These are phyloP conservation scores for Illadopsis cleaveri DNA, from an alignment of 2,113 vertebrate genomes.

Conservation along the genomic window DNA sequence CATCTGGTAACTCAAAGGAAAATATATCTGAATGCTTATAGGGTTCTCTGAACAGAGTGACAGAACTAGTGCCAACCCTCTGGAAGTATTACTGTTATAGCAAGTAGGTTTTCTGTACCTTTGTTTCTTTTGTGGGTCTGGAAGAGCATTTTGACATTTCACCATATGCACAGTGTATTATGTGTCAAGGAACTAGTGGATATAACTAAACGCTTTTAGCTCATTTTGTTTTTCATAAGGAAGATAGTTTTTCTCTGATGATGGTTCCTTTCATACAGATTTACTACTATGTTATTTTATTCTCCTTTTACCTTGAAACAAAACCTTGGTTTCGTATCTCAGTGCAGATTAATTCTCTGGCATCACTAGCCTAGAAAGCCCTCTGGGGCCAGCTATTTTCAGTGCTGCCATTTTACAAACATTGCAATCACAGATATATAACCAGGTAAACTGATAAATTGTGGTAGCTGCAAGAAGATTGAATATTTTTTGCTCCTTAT, in stretches of 20 bases:
- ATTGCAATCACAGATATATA: neutral
- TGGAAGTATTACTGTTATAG: constrained; percentile 58
- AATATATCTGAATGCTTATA: constrained; percentile 66
- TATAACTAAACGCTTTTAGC: neutral
- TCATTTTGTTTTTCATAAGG: neutral
- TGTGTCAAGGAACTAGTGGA: neutral
- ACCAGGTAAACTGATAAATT: constrained; percentile 22
- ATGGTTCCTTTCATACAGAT: neutral
- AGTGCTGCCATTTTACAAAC: neutral
- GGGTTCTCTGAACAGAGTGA: constrained; percentile 65
- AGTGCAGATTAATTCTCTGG: neutral
- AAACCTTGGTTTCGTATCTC: neutral
- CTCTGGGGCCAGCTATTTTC: constrained; percentile 14
- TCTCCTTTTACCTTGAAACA: neutral
- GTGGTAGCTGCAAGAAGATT: neutral
- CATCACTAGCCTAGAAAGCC: neutral
- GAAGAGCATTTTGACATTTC: constrained; percentile 22
- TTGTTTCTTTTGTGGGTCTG: constrained; percentile 65
- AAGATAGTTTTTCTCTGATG: neutral
- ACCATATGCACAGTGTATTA: constrained; percentile 36
- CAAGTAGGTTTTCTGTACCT: constrained; percentile 57
- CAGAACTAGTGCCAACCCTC: constrained; percentile 46
- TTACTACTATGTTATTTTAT: neutral
- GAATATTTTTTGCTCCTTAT: neutral
- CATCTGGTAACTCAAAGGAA: constrained; percentile 80